Conservation (phyloP, 2,888 invertebrate genomes). For the Rhorus exstirpatorius region DNA sequence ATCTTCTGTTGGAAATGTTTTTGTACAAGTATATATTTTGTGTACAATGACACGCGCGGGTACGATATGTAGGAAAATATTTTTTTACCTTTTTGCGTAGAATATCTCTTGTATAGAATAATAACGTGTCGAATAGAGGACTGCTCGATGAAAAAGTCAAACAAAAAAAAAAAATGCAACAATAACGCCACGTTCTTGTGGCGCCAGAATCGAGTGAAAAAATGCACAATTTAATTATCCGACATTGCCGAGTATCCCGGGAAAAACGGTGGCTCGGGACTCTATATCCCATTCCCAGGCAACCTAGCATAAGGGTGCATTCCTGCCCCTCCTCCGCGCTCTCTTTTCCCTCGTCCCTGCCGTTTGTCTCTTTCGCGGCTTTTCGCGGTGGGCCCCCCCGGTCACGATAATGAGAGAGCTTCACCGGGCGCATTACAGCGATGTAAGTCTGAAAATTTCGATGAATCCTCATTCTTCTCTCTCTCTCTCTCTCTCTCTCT, state of each 20-base stretch:
- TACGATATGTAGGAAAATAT: too few relatives aligned
- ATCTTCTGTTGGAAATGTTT: too few relatives aligned
- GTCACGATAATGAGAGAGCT: conserved; percentile 78
- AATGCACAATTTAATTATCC: conserved; percentile 67
- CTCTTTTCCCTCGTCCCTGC: not conserved
- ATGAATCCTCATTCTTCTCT: conserved; percentile 29
- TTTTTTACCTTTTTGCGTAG: too few relatives aligned
- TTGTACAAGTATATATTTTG: too few relatives aligned
- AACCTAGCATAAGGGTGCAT: conserved; percentile 49
- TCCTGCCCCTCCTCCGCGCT: conserved; percentile 66
- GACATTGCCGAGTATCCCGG: conserved; percentile 51
- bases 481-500: conserved; percentile 20
- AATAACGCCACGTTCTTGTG: conserved; percentile 42
- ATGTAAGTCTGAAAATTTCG: conserved; percentile 60
- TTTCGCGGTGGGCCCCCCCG: conserved; percentile 10
- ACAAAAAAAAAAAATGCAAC: conserved; percentile 21
- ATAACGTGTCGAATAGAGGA: too few relatives aligned
- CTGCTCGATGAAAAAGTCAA: conserved; percentile 1
- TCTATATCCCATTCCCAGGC: conserved; percentile 30
- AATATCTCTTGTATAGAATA: too few relatives aligned
- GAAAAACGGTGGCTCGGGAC: conserved; percentile 24
- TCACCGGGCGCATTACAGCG: conserved; percentile 75
- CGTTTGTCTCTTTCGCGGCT: not conserved
- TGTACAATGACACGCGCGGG: too few relatives aligned
- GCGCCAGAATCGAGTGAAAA: conserved; percentile 36